phyloP scores from a whole-genome alignment of 1,140 invertebrate genomes.

The Papilio polytes region DNA sequence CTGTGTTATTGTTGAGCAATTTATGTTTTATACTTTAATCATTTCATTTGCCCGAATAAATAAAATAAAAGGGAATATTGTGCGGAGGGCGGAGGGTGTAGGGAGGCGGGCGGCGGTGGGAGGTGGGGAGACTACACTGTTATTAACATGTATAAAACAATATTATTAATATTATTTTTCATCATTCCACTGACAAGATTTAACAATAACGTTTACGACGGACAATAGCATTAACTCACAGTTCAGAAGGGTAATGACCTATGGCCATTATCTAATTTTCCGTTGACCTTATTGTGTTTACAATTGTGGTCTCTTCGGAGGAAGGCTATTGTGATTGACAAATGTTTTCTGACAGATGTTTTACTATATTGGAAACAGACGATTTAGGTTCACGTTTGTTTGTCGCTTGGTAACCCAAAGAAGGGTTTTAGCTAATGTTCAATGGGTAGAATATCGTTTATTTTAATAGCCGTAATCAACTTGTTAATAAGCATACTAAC shows the following conservation, averaged over 20 bases:
- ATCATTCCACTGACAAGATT: slow-evolving; percentile 31
- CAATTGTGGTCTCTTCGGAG: neutral
- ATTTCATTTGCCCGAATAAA: slow-evolving; percentile 41
- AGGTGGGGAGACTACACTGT: slow-evolving; percentile 26
- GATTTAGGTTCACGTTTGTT: neutral
- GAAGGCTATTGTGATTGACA: slow-evolving; percentile 9
- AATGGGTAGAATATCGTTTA: neutral
- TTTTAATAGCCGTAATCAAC: neutral
- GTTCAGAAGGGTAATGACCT: slow-evolving; percentile 25
- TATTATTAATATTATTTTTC: slow-evolving; percentile 38
- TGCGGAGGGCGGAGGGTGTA: slow-evolving; percentile 26
- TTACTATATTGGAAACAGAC: neutral
- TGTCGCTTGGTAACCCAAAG: neutral
- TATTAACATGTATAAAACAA: slow-evolving; percentile 41
- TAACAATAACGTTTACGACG: slow-evolving; percentile 32
- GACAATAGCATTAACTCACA: slow-evolving; percentile 21
- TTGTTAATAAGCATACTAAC: no score
- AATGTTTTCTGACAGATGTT: neutral
- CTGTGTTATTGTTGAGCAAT: slow-evolving; percentile 36
- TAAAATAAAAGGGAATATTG: slow-evolving; percentile 41
- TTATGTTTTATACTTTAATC: slow-evolving; percentile 41
- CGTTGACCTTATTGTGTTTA: slow-evolving; percentile 23
- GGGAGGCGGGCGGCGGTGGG: neutral
- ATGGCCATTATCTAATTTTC: slow-evolving; percentile 29
- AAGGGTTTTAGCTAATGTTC: neutral